Conservation (phyloP, 2,113 vertebrate species). For the Probosciger aterrimus region DNA sequence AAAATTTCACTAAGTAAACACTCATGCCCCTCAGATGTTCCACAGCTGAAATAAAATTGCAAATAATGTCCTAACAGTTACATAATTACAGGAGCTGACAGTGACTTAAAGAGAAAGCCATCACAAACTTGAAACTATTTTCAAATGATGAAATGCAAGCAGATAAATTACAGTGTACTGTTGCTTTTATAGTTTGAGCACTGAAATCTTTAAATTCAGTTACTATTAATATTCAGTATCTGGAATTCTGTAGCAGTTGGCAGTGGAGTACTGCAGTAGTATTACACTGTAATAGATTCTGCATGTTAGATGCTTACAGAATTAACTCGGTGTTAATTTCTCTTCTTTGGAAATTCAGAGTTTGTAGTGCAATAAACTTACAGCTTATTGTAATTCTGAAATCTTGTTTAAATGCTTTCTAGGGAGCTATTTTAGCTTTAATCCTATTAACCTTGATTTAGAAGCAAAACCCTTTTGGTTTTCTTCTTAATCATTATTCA, state of each 20-base stretch:
- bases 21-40: neutral
- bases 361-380: neutral
- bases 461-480: neutral
- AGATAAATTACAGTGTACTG: neutral
- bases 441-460: neutral
- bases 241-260: neutral
- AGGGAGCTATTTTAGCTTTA: neutral
- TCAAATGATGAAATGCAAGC: neutral
- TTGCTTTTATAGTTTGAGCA: neutral
- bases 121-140: neutral
- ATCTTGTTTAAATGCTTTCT: neutral
- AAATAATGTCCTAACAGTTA: neutral
- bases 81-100: neutral
- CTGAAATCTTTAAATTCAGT: neutral
- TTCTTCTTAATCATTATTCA: neutral
- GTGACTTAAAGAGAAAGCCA: neutral
- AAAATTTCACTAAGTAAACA: neutral
- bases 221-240: neutral
- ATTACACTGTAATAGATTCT: neutral
- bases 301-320: neutral
- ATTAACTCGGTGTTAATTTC: neutral
- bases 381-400: neutral
- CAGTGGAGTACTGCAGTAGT: neutral
- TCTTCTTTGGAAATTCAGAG: neutral
- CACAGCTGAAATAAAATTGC: neutral